Conservation (phyloP, 2,797 vertebrate genomes). For the Intellagama lesueurii region DNA sequence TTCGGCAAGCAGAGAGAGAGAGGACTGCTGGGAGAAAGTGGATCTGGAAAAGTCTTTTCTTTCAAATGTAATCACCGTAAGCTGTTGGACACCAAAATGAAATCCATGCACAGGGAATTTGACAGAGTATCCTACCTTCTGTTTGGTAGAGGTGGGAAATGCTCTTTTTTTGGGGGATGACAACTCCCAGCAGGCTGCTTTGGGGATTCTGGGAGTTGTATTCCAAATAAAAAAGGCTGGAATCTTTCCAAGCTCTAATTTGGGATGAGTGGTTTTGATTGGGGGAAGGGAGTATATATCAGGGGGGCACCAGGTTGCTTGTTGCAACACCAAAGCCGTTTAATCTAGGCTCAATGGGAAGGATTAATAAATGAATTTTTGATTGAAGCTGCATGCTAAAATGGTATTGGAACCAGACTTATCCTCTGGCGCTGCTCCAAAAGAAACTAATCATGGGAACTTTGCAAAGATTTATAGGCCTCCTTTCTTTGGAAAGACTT, state of each 20-base stretch:
- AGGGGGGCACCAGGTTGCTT: conserved; percentile 46
- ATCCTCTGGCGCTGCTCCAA: conserved; percentile 77
- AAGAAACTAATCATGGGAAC: conserved; percentile 80
- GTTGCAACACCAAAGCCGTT: conserved; percentile 60
- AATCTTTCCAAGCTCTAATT: background rate
- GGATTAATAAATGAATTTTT: conserved; percentile 81
- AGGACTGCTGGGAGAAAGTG: background rate
- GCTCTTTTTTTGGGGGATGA: too few relatives aligned
- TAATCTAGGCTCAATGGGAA: conserved; percentile 72
- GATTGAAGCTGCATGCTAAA: conserved; percentile 75
- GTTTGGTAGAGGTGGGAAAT: too few relatives aligned
- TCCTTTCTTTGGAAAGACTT: conserved; percentile 70
- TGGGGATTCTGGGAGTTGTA: too few relatives aligned
- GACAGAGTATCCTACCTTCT: background rate
- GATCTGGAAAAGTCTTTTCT: background rate
- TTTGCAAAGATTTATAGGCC: conserved; percentile 78
- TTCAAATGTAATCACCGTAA: background rate
- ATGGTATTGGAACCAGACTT: conserved; percentile 76
- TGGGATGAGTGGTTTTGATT: background rate
- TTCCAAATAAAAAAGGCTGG: too few relatives aligned
- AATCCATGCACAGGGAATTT: background rate
- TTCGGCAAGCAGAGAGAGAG: background rate
- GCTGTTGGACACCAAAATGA: too few relatives aligned
- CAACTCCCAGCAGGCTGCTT: too few relatives aligned
- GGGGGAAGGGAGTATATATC: background rate